phyloP scores from a whole-genome alignment of 2,113 vertebrate genomes.

The Neopipo cinnamomea region DNA sequence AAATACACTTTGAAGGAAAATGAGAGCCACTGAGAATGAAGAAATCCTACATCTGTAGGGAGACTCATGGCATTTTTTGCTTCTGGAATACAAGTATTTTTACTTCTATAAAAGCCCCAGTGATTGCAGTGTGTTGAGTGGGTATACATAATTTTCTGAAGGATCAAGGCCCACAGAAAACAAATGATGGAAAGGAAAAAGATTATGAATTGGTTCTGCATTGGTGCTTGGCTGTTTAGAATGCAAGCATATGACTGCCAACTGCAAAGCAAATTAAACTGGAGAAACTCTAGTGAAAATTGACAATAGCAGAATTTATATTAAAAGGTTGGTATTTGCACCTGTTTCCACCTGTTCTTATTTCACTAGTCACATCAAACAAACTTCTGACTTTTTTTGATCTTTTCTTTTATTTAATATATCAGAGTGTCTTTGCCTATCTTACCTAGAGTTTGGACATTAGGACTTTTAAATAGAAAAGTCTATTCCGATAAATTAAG shows the following conservation, averaged over 20 bases:
- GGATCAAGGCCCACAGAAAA: background rate
- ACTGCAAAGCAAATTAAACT: background rate
- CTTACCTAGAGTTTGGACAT: background rate
- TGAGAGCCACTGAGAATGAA: background rate
- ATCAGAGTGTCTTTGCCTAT: background rate
- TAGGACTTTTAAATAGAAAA: slow-evolving; percentile 12
- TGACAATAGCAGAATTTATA: background rate
- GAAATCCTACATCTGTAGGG: background rate
- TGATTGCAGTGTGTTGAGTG: background rate
- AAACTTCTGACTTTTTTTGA: background rate
- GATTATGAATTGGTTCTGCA: background rate
- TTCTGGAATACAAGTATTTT: background rate
- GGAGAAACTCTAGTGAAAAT: background rate
- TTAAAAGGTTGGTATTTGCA: background rate
- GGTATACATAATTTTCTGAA: background rate
- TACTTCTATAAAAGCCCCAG: background rate
- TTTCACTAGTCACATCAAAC: slow-evolving; percentile 7
- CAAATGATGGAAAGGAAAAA: background rate
- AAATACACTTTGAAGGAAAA: background rate
- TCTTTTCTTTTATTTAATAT: background rate
- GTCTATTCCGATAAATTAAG: slow-evolving; percentile 61
- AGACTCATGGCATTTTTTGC: background rate
- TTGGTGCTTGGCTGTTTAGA: background rate
- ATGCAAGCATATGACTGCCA: background rate
- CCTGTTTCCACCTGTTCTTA: slow-evolving; percentile 18